Evolutionary conservation across 2,797 vertebrate species (phyloP).

Genomic region (Coregonus sp.): DNA sequence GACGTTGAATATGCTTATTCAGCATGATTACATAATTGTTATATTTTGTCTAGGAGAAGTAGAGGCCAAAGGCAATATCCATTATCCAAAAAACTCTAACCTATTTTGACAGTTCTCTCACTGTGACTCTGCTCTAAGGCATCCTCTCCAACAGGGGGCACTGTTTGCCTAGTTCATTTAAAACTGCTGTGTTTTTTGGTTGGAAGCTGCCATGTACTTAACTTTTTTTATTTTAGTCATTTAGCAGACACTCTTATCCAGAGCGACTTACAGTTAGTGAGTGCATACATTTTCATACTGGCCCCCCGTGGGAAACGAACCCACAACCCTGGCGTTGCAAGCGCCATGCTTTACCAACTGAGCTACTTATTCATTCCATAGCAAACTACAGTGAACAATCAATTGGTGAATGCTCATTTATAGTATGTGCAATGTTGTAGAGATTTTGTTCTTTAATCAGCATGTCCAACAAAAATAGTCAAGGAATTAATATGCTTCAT

Average conservation of each 20-base stretch:
- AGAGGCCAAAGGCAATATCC: neutral
- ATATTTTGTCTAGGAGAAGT: neutral
- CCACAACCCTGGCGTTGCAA: no score
- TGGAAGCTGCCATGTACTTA: neutral
- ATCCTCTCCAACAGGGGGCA: slow-evolving; percentile 22
- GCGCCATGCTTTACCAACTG: no score
- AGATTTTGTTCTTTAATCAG: neutral
- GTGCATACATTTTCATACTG: no score
- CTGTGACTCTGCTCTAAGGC: neutral
- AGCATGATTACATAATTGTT: neutral
- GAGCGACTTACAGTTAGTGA: no score
- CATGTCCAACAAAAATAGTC: neutral
- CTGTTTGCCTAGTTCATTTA: slow-evolving; percentile 16
- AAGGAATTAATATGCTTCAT: neutral
- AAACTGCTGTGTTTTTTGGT: neutral
- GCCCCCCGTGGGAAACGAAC: no score
- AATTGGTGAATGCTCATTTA: neutral
- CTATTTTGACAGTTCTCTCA: neutral
- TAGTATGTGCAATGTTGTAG: neutral
- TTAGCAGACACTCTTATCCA: no score
- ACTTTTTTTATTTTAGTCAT: no score
- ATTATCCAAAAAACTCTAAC: neutral
- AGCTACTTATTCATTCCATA: neutral
- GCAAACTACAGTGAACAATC: neutral
- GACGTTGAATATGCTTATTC: neutral